Percentiles rank a stretch among this genome's conserved stretches.
Evolutionary conservation across 64 coral and sea anemone species (phyloP).

Genomic region (Platygyra sinensis): DNA sequence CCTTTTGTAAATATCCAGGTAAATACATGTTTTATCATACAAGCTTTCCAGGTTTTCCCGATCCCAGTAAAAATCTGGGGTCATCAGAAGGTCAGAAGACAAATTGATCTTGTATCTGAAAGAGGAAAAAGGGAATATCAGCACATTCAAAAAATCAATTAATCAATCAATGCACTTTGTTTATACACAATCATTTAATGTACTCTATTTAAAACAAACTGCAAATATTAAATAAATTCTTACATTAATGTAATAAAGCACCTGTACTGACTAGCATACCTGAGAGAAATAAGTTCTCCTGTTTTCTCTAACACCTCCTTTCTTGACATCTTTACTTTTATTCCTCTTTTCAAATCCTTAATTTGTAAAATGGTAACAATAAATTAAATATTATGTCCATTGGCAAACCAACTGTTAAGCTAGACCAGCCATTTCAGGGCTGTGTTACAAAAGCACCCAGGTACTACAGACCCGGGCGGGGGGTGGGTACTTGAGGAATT

Average conservation of each 20-base stretch:
- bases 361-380: not conserved
- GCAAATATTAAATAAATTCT: not conserved
- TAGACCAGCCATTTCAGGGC: too few relatives aligned
- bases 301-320: constrained; percentile 91
- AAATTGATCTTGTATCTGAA: constrained; percentile 90
- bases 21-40: constrained; percentile 82
- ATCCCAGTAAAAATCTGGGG: constrained; percentile 93
- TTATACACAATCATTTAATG: too few relatives aligned
- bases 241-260: not conserved
- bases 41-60: constrained; percentile 67
- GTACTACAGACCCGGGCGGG: too few relatives aligned
- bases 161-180: too few relatives aligned
- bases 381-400: too few relatives aligned
- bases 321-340: constrained; percentile 74
- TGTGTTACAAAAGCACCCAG: too few relatives aligned
- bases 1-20: constrained; percentile 76
- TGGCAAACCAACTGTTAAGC: too few relatives aligned
- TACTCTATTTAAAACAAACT: too few relatives aligned
- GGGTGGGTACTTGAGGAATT: too few relatives aligned
- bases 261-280: constrained; percentile 17
- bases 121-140: not conserved
- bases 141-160: not conserved
- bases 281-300: constrained; percentile 85
- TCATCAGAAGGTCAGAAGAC: constrained; percentile 89
- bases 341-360: constrained; percentile 68